A percentile compares a stretch with the other conserved stretches of the same genome.
These are phyloP conservation scores for Oophaga pumilio DNA, from an alignment of 2,113 vertebrate species.

Conservation along the genomic window DNA sequence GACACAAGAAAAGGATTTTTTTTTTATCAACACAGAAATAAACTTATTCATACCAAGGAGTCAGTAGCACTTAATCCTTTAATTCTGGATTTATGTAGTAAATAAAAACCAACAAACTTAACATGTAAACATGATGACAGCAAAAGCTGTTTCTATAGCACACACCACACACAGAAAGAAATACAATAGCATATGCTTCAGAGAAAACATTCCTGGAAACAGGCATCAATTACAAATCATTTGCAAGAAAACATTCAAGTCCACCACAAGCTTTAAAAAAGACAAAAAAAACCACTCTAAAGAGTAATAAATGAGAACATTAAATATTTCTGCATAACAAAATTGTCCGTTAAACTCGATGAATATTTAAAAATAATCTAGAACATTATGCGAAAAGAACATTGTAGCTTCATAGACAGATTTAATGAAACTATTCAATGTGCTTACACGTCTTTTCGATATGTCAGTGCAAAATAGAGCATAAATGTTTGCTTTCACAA, in stretches of 20 bases:
- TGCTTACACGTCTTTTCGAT: conserved; percentile 76
- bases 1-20: no score
- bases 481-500: conserved; percentile 67
- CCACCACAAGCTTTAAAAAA: conserved; percentile 11
- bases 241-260: conserved; percentile 41
- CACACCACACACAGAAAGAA: conserved; percentile 44
- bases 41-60: not conserved
- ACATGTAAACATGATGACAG: conserved; percentile 51
- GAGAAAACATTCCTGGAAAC: conserved; percentile 23
- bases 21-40: not conserved
- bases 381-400: conserved; percentile 53
- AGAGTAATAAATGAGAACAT: conserved; percentile 63
- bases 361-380: conserved; percentile 5
- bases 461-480: conserved; percentile 85
- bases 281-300: conserved; percentile 6
- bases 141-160: conserved; percentile 32
- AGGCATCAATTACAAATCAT: conserved; percentile 35
- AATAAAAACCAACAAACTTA: conserved; percentile 46
- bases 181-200: conserved; percentile 28
- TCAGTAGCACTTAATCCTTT: conserved; percentile 31
- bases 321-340: conserved; percentile 66
- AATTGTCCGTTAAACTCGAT: conserved; percentile 13
- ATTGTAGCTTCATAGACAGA: conserved; percentile 59
- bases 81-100: conserved; percentile 39
- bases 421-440: conserved; percentile 60